These are phyloP conservation scores for Nasonia oneida DNA, from an alignment of 2,888 invertebrate species.

Conservation along the genomic window DNA sequence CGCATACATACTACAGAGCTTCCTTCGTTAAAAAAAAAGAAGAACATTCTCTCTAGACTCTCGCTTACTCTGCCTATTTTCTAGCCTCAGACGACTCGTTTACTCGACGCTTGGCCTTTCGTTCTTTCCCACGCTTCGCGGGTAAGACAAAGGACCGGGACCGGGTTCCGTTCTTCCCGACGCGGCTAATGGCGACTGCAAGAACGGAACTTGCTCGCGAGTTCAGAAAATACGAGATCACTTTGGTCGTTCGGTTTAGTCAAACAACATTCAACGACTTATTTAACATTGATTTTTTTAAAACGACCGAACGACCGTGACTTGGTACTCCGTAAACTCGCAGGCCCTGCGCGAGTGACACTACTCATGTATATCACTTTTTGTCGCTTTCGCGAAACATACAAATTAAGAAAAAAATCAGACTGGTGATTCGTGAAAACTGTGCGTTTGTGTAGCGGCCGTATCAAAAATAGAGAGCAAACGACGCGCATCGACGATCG, in stretches of 20 bases:
- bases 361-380: conserved; percentile 45
- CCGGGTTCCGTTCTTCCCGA: conserved; percentile 10
- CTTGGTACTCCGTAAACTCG: background rate
- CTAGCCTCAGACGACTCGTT: conserved; percentile 65
- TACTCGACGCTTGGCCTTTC: conserved; percentile 29
- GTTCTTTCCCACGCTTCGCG: background rate
- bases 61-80: conserved; percentile 74
- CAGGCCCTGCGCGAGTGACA: conserved; percentile 4
- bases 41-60: conserved; percentile 61
- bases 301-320: background rate
- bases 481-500: conserved; percentile 62
- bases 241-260: conserved; percentile 2
- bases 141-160: conserved; percentile 40
- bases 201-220: conserved; percentile 23
- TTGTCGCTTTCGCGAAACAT: conserved; percentile 27
- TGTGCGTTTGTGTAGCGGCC: conserved; percentile 66
- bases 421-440: conserved; percentile 34
- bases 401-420: conserved; percentile 43
- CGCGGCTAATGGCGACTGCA: conserved; percentile 21
- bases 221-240: conserved; percentile 52
- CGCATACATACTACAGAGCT: conserved; percentile 65
- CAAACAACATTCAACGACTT: background rate
- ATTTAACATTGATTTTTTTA: background rate
- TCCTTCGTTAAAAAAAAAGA: conserved; percentile 42
- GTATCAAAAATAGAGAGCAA: conserved; percentile 75